A percentile compares a stretch with the other conserved stretches of the same genome.
These are phyloP conservation scores for Hydrotaea diabolus DNA, from an alignment of 2,888 invertebrate genomes.

Conservation along the genomic window DNA sequence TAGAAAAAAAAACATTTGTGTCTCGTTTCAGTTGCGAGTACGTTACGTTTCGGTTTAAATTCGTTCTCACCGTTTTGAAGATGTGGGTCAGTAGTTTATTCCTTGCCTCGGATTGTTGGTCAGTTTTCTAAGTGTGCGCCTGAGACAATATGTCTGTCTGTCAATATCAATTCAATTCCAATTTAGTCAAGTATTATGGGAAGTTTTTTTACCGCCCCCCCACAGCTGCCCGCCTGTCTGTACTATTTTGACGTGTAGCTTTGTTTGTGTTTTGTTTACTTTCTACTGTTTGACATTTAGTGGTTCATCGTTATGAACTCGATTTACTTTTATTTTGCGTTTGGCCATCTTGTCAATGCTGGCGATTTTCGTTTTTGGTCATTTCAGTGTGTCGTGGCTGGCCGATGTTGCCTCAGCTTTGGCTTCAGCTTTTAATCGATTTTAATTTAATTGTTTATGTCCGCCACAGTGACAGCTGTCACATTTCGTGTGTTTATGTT, in stretches of 20 bases:
- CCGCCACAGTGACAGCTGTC: constrained; percentile 41
- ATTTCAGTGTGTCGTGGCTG: constrained; percentile 26
- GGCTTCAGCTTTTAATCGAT: constrained; percentile 55
- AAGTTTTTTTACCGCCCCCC: background rate
- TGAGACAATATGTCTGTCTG: constrained; percentile 16
- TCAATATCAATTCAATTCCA: constrained; percentile 15
- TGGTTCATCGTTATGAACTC: background rate
- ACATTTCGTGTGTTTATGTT: constrained; percentile 26
- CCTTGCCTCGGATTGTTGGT: constrained; percentile 5
- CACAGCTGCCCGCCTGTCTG: background rate
- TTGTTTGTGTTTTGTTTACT: background rate
- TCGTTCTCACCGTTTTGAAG: constrained; percentile 9
- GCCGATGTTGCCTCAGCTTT: background rate
- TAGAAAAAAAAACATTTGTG: constrained; percentile 9
- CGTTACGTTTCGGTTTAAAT: constrained; percentile 1
- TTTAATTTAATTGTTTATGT: constrained; percentile 61
- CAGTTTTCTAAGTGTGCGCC: background rate
- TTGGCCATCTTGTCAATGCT: constrained; percentile 30
- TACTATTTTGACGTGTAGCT: background rate
- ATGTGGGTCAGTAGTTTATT: constrained; percentile 64
- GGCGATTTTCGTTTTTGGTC: constrained; percentile 1
- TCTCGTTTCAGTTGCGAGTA: background rate
- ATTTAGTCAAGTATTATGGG: constrained; percentile 20
- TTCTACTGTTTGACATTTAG: constrained; percentile 13
- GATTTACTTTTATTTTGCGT: constrained; percentile 10